These are phyloP conservation scores for Caenorhabditis latens DNA, from an alignment of 1,140 invertebrate species.

Conservation along the genomic window DNA sequence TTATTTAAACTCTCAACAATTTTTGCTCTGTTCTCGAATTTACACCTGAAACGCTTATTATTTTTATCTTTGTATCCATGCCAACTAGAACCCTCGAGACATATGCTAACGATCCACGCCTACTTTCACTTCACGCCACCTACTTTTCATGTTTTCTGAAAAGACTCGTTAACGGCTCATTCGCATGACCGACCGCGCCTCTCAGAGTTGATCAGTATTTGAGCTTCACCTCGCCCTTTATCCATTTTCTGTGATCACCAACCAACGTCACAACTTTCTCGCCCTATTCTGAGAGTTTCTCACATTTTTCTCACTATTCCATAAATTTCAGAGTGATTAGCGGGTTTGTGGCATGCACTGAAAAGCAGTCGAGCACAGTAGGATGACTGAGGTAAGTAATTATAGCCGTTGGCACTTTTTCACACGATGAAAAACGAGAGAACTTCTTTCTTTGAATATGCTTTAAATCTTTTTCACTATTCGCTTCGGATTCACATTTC, in stretches of 20 bases:
- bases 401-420: constrained; percentile 7
- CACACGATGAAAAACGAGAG: neutral
- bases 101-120: constrained; percentile 21
- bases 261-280: constrained; percentile 12
- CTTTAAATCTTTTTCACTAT: neutral
- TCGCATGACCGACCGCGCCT: constrained; percentile 28
- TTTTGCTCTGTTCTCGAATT: too few species aligned
- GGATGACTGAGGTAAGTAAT: constrained; percentile 50
- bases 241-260: neutral
- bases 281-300: neutral
- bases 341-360: constrained; percentile 49
- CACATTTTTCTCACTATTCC: neutral
- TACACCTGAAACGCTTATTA: neutral
- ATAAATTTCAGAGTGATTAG: constrained; percentile 49
- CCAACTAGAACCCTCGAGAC: neutral
- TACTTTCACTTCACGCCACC: neutral
- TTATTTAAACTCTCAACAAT: too few species aligned
- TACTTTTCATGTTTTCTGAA: neutral
- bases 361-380: constrained; percentile 10
- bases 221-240: neutral
- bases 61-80: neutral
- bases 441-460: too few species aligned
- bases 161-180: constrained; percentile 23
- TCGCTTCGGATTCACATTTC: neutral
- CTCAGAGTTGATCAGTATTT: constrained; percentile 22